Base-by-base conservation (phyloP, 2,113 vertebrate species). In the Anhinga anhinga region DNA sequence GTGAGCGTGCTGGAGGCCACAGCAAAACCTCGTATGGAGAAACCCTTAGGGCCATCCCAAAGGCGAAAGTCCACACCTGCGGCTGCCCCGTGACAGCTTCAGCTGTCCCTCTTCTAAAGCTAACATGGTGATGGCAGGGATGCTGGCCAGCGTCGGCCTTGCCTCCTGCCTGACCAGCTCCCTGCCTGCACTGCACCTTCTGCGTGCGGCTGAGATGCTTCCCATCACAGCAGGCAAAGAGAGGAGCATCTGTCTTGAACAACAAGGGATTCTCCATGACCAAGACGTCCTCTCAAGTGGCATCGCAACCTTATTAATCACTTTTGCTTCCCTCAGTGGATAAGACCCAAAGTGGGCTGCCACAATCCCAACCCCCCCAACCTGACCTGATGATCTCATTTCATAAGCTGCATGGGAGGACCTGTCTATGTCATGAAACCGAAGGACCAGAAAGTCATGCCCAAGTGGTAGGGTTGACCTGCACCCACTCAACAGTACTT, bases 281-380 rank as follows among this genome's bases (percentile, higher is more conserved):
- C 32, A 69, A 83, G 21, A 4, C 0, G 2, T 53, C 30, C 23
- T 86, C 38, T 30, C 40, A 30, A 50, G n/a, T 4, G 7, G 42
- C 73, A 59, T 58, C 82, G 78, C 32, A 84, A 62, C 36, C 8
- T 1, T 27, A 59, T 26, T 38, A 38, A 65, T 50, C 0, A 44
- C 62, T 65, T 77, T 16, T 30, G 15, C 34, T 73, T 91, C 44
- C 17, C 38, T 79, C 38, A 58, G 27, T 0, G 0, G 15, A 10
- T 44, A 56, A 71, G 65, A 58, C 21, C 34, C 47, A 36, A 80
- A 55, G 20, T 19, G 26, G 53, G 17, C 32, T 86, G 34, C 40
- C 71, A 86, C 0, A 4, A 11, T 63, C 13, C 2, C 38, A 71
- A 11, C 1, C 3, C 4, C n/a, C 8, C 8, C 9, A 1, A 52